A percentile compares a stretch with the other conserved stretches of the same genome.
phyloP scores from a whole-genome alignment of 2,113 vertebrate species.

The Nibea coibor region DNA sequence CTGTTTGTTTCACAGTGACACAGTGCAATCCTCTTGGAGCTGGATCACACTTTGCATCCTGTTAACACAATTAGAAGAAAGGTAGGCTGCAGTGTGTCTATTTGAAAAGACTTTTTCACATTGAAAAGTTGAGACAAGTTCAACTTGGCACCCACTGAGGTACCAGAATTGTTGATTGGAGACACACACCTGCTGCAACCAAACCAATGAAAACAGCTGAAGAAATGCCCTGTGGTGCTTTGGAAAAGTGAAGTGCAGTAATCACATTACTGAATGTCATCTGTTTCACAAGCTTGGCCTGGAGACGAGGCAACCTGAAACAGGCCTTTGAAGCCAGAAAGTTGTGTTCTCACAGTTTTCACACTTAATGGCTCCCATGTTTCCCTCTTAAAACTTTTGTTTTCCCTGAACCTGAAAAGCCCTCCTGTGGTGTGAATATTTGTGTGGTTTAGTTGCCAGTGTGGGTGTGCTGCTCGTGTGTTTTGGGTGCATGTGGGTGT shows the following conservation, averaged over 20 bases:
- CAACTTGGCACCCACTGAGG: not conserved
- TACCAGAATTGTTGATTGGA: conserved; percentile 5
- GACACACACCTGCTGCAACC: conserved; percentile 6
- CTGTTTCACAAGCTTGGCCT: not conserved
- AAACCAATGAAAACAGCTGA: not conserved
- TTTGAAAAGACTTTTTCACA: not conserved
- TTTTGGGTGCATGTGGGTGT: conserved; percentile 2
- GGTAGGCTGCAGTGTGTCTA: not conserved
- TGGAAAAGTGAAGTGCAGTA: conserved; percentile 13
- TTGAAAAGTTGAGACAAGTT: conserved; percentile 20
- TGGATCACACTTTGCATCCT: not conserved
- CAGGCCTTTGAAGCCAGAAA: conserved; percentile 30
- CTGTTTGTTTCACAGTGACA: not conserved
- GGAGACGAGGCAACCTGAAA: conserved; percentile 4
- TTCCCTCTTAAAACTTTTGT: conserved; percentile 50
- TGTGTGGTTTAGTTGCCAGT: not conserved
- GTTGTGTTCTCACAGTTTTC: conserved; percentile 42
- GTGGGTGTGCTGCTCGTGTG: conserved; percentile 22
- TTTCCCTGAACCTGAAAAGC: conserved; percentile 43
- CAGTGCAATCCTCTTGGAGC: not conserved
- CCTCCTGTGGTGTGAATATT: conserved; percentile 41
- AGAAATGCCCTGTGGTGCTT: not conserved
- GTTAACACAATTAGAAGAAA: not conserved
- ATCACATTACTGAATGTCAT: conserved; percentile 9
- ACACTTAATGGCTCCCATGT: conserved; percentile 63